phyloP scores from a whole-genome alignment of 2,888 invertebrate species.

The Melipona beecheii region DNA sequence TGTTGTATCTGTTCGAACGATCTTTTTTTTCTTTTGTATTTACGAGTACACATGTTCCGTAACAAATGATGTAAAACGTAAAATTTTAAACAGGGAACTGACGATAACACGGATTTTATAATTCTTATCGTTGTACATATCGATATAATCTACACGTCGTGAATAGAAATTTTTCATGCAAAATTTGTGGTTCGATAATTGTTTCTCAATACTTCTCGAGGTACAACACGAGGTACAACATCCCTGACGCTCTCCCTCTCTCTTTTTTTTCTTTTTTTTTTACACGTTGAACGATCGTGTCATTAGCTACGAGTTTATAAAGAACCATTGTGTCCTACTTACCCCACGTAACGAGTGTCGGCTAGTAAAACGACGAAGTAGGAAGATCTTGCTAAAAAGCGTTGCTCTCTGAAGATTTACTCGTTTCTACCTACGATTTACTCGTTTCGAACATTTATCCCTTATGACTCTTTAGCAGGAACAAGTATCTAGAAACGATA shows the following conservation, averaged over 20 bases:
- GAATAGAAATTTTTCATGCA: constrained; percentile 53
- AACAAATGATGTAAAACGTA: not conserved
- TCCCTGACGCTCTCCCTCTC: not conserved
- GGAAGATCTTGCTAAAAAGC: not conserved
- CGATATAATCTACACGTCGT: constrained; percentile 36
- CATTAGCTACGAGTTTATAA: not conserved
- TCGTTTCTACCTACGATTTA: not conserved
- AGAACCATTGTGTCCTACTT: constrained; percentile 1
- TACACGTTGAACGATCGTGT: not conserved
- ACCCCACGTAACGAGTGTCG: not conserved
- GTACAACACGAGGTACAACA: not conserved
- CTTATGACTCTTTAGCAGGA: not conserved
- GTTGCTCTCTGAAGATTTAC: constrained; percentile 15
- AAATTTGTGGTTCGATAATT: constrained; percentile 14
- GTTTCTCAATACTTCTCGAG: not conserved
- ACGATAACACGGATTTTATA: constrained; percentile 39
- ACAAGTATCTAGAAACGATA: not conserved
- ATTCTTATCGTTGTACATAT: constrained; percentile 59
- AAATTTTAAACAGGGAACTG: not conserved
- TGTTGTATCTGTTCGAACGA: not conserved
- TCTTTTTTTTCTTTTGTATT: too few species aligned
- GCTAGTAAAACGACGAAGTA: not conserved
- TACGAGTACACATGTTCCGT: not conserved
- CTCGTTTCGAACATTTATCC: constrained; percentile 14
- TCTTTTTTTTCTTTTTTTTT: too few species aligned